These are phyloP conservation scores for Prochilodus magdalenae DNA, from an alignment of 2,113 vertebrate species.

Conservation along the genomic window DNA sequence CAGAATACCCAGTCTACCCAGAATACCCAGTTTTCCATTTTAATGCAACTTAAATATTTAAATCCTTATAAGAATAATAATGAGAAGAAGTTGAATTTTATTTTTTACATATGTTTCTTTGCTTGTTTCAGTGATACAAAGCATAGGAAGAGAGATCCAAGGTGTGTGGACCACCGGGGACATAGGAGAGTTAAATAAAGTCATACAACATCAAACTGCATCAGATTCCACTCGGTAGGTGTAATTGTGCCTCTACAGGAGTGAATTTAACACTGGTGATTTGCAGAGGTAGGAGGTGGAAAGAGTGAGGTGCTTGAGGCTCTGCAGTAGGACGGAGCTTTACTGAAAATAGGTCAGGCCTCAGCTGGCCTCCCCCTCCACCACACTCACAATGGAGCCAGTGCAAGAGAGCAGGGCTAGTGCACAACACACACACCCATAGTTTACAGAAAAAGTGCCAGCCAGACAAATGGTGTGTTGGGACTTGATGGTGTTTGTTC, in stretches of 20 bases:
- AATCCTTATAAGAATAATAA: too few species aligned
- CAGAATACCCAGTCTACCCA: too few species aligned
- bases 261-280: conserved; percentile 2
- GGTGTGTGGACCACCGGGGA: neutral
- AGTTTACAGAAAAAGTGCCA: neutral
- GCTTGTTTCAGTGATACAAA: neutral
- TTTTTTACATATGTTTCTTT: too few species aligned
- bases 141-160: neutral
- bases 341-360: conserved; percentile 31
- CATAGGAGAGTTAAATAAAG: neutral
- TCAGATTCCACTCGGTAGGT: conserved; percentile 2
- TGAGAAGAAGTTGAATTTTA: too few species aligned
- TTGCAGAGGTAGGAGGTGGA: conserved; percentile 6
- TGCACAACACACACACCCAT: neutral
- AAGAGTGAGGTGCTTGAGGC: conserved; percentile 1
- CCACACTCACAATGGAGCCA: conserved; percentile 22
- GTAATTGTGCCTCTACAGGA: neutral
- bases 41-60: too few species aligned
- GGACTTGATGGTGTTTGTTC: neutral
- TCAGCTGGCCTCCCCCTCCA: conserved; percentile 15
- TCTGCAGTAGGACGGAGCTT: neutral
- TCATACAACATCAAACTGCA: neutral
- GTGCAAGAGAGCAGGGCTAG: neutral
- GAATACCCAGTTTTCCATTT: too few species aligned
- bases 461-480: neutral